Conservation (phyloP, 2,797 vertebrate species). For the Argyrosomus regius region DNA sequence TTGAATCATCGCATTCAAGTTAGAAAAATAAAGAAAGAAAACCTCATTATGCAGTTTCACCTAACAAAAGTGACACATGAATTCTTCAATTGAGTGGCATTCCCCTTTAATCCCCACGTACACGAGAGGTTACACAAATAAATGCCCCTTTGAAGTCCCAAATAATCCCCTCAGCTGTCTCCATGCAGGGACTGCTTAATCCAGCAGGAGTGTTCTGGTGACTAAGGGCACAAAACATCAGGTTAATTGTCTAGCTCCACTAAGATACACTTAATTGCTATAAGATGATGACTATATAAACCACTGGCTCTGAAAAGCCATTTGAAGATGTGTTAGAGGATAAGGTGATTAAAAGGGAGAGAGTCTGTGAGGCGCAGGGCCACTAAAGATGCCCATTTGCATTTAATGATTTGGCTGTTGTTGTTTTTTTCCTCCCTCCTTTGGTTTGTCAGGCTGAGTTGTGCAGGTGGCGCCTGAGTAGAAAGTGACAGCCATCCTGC, state of each 20-base stretch:
- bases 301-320: constrained; percentile 71
- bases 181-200: constrained; percentile 75
- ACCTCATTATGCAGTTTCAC: constrained; percentile 61
- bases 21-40: constrained; percentile 50
- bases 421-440: constrained; percentile 59
- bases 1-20: constrained; percentile 35
- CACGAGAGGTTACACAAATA: constrained; percentile 77
- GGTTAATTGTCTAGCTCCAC: constrained; percentile 84
- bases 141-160: constrained; percentile 76
- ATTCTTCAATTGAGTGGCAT: constrained; percentile 64
- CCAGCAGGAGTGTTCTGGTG: constrained; percentile 73
- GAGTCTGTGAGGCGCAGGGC: constrained; percentile 78
- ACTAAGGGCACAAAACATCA: constrained; percentile 78
- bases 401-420: constrained; percentile 78
- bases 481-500: background rate
- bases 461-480: constrained; percentile 60
- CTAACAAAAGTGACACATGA: constrained; percentile 62
- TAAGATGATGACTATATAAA: constrained; percentile 82
- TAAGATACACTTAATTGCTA: constrained; percentile 85
- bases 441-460: constrained; percentile 69
- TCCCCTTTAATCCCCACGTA: constrained; percentile 63
- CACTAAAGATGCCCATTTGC: constrained; percentile 79
- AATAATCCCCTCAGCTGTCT: constrained; percentile 76
- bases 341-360: constrained; percentile 80
- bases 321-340: constrained; percentile 81